phyloP scores from a whole-genome alignment of 2,113 vertebrate species.

The Cyphomyrus discorhynchus region DNA sequence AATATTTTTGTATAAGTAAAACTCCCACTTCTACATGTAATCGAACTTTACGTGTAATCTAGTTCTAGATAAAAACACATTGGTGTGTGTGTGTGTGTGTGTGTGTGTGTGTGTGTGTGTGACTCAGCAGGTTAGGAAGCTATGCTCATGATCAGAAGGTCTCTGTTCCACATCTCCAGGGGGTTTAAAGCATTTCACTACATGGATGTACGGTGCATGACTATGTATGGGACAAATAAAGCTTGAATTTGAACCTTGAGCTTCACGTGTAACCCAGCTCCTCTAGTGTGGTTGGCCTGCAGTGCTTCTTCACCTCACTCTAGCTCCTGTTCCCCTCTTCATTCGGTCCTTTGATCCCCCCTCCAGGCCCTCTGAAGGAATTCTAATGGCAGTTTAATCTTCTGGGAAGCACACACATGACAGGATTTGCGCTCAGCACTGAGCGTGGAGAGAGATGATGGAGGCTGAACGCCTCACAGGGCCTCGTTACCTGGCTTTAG shows the following conservation, averaged over 20 bases:
- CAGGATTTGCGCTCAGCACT: neutral
- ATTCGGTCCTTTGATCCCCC: neutral
- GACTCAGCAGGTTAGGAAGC: neutral
- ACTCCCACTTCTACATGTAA: neutral
- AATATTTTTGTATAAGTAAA: too few relatives aligned
- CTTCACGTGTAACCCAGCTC: neutral
- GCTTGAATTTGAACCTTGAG: neutral
- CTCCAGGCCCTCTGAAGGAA: neutral
- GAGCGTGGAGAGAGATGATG: neutral
- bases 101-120: neutral
- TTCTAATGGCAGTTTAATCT: neutral
- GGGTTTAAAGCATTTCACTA: neutral
- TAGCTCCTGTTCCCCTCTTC: neutral
- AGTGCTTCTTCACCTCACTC: neutral
- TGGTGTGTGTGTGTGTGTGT: neutral
- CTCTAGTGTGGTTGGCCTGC: neutral
- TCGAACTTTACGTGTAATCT: too few relatives aligned
- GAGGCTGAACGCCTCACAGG: neutral
- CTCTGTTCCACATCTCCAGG: neutral
- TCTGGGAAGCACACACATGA: neutral
- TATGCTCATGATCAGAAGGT: neutral
- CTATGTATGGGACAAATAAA: neutral
- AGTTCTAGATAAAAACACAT: neutral
- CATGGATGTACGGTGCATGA: neutral
- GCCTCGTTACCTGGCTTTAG: neutral